Evolutionary conservation across 2,113 vertebrate genomes (phyloP), one percentile per base, ranked within the genome.

Genomic region (Neolamprologus falcicula): DNA sequence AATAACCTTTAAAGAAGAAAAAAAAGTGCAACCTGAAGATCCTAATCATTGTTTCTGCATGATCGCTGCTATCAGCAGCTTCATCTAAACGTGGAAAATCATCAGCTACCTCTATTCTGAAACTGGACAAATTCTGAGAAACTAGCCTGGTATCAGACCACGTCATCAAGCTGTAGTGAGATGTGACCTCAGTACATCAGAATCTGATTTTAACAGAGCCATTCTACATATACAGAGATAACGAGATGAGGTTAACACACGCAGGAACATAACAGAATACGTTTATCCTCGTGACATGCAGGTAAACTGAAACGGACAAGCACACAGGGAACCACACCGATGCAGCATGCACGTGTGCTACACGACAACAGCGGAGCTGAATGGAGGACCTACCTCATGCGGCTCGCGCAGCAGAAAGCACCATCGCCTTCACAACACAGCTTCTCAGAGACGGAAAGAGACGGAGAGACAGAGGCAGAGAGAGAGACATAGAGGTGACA

Each of bases 401-500:
- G 85, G 91, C 88, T 71, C 31, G 8, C 24, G 37, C 45, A 89
- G 92, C 86, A 85, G 59, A 90, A 89, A 91, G 84, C 92, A 88
- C 83, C 89, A 82, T 91, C 31, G 84, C 82, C 5, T 87, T 89
- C 88, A 91, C 86, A 89, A 84, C 85, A 91, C 91, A 79, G 92
- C 57, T 88, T 89, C 86, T 17, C 66, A 80, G 68, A 86, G 82
- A 91, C 13, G 12, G 55, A 14, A 24, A 53, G 17, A 47, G 55
- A 82, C 7, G 66, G 68, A 42, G 17, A 37, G 86, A 63, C 45
- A 86, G 55, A 17, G 40, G 55, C 50, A 31, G 57, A 4, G 59
- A 86, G 90, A 87, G 85, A 90, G 87, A 94, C 78, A 66, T 73
- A 13, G 79, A 90, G 89, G 93, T 96, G 95, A 95, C 95, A 95